Evolutionary conservation across 2,888 invertebrate species (phyloP).

Genomic region (Lepidochrysops patricia): DNA sequence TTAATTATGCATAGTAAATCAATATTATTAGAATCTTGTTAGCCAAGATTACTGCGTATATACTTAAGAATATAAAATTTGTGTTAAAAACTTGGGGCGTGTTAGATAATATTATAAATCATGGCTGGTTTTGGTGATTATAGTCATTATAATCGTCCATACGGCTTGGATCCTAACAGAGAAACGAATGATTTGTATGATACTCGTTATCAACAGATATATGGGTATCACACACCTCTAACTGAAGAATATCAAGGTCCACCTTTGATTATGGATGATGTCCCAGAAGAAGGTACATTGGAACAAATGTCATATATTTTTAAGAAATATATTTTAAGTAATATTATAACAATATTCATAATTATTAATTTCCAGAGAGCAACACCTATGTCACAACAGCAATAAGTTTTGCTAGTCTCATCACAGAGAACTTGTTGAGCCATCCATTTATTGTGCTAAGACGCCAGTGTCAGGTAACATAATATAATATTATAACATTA

Average conservation of each 20-base stretch:
- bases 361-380: slow-evolving; percentile 41
- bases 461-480: slow-evolving; percentile 90
- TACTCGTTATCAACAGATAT: slow-evolving; percentile 67
- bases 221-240: slow-evolving; percentile 64
- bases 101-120: slow-evolving; percentile 30
- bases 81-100: slow-evolving; percentile 11
- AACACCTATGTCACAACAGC: slow-evolving; percentile 85
- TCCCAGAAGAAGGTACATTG: slow-evolving; percentile 54
- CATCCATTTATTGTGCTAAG: slow-evolving; percentile 95
- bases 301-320: not conserved
- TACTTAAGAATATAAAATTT: slow-evolving; percentile 17
- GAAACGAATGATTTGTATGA: slow-evolving; percentile 65
- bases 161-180: slow-evolving; percentile 57
- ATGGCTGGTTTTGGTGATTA: slow-evolving; percentile 70
- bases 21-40: not conserved
- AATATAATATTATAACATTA: not conserved
- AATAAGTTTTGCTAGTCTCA: slow-evolving; percentile 87
- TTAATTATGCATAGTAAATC: not conserved
- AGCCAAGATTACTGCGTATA: not conserved
- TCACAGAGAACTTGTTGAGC: slow-evolving; percentile 91
- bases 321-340: too few species aligned
- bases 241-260: slow-evolving; percentile 68
- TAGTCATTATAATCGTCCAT: slow-evolving; percentile 58
- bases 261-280: slow-evolving; percentile 63
- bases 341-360: too few species aligned